Evolutionary conservation across 2,113 vertebrate species (phyloP).

Genomic region (Pteronura brasiliensis): DNA sequence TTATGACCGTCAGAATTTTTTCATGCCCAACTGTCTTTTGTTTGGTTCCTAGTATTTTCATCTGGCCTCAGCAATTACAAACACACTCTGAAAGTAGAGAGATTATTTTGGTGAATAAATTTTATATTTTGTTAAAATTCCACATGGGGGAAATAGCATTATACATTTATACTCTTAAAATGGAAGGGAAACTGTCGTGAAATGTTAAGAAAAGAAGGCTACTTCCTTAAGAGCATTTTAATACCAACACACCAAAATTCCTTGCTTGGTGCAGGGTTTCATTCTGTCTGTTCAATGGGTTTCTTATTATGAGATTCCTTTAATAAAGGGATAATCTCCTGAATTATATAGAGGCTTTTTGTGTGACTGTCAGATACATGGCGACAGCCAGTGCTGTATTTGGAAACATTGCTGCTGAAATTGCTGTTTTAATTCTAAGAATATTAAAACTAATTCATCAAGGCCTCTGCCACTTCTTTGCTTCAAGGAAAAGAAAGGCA

Average conservation of each 20-base stretch:
- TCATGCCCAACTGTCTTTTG: background rate
- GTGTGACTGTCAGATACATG: background rate
- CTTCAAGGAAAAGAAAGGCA: constrained; percentile 27
- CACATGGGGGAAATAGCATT: background rate
- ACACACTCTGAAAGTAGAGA: background rate
- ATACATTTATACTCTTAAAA: background rate
- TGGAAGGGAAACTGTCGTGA: background rate
- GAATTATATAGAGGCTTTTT: constrained; percentile 26
- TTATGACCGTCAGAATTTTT: constrained; percentile 23
- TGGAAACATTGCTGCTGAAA: constrained; percentile 50
- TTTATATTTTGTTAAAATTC: constrained; percentile 26
- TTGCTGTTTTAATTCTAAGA: constrained; percentile 56
- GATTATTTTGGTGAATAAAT: background rate
- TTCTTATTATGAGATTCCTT: constrained; percentile 36
- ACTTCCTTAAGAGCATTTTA: constrained; percentile 21
- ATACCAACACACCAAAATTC: background rate
- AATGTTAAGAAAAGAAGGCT: constrained; percentile 29
- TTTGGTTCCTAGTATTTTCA: background rate
- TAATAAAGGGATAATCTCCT: constrained; percentile 38
- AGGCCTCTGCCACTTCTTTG: constrained; percentile 11
- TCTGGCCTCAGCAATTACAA: background rate
- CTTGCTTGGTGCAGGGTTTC: background rate
- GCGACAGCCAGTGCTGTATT: background rate
- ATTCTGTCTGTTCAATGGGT: background rate
- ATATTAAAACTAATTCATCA: constrained; percentile 51